phyloP scores from a whole-genome alignment of 2,113 vertebrate species.

The Oceanodroma tethys region DNA sequence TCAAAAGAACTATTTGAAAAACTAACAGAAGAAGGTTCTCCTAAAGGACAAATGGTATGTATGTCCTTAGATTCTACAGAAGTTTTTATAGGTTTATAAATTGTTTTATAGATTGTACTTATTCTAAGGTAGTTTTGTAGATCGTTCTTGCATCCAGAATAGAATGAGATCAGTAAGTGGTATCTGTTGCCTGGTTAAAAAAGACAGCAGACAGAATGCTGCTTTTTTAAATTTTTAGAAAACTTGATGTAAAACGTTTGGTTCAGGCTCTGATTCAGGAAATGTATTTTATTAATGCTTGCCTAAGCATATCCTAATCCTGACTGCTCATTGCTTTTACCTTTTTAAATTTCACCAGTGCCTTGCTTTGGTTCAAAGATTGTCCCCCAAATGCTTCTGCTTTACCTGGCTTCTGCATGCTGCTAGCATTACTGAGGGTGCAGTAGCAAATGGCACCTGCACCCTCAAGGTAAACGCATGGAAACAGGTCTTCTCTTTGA shows the following conservation, averaged over 20 bases:
- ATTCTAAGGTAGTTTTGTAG: neutral
- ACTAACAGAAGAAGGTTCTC: constrained; percentile 89
- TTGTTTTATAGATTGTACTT: neutral
- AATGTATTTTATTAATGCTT: neutral
- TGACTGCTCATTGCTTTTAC: neutral
- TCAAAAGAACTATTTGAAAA: constrained; percentile 92
- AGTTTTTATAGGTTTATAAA: neutral
- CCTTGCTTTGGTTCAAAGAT: neutral
- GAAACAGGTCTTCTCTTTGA: neutral
- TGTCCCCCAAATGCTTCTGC: neutral
- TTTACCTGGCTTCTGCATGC: neutral
- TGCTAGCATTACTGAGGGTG: neutral
- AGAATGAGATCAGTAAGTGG: neutral
- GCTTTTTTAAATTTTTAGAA: neutral
- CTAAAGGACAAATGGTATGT: constrained; percentile 91
- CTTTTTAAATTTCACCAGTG: neutral
- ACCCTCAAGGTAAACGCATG: neutral
- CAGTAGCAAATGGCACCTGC: neutral
- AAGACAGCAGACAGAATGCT: neutral
- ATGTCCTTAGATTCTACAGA: neutral
- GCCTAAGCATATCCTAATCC: neutral
- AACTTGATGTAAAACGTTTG: neutral
- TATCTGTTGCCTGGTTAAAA: neutral
- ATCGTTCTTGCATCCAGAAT: neutral
- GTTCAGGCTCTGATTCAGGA: neutral